Base-by-base conservation (phyloP, 2,797 vertebrate genomes). In the Enoplosus armatus region DNA sequence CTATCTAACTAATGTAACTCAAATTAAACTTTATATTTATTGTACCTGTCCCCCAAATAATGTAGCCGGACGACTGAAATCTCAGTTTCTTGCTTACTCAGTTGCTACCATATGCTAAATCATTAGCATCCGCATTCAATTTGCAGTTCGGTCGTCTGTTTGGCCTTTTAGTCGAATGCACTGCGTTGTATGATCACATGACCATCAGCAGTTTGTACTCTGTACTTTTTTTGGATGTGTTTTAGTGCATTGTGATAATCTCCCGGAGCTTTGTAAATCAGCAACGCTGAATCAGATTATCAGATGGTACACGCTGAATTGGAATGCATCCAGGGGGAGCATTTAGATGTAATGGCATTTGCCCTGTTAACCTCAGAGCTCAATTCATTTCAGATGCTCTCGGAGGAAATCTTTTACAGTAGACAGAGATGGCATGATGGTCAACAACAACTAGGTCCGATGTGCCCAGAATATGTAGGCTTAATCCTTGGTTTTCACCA, bases 261-360 rank as follows among this genome's bases (percentile, higher is more conserved):
- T 89, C 83, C 66, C 39, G 1, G 56, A 85, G 89, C 77, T 90
- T 87, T 87, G 74, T 84, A 83, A 88, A 53, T 89, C 88, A 72
- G 81, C 70, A 78, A 39, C 41, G 29, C 75, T 83, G 86, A 72
- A 87, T 91, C 88, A 90, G 91, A 93, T 93, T 92, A 93, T 91
- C 77, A 77, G 55, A 1, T 68, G 66, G 65, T 79, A 90, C 85
- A 90, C 9, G 59, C 72, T 71, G 79, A 81, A 81, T 82, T 89
- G 91, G 89, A 90, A 72, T 24, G 63, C 29, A 58, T 87, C 84
- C 88, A 89, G 29, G 6, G 33, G 16, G 69, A 83, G 77, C 85
- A 83, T 89, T 91, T 82, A 80, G 81, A 88, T 85, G 51, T 82
- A 85, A 82, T 37, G 12, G 24, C 60, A 37, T 78, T 89, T 85